phyloP scores from a whole-genome alignment of 2,888 invertebrate species.

The Nezara viridula region DNA sequence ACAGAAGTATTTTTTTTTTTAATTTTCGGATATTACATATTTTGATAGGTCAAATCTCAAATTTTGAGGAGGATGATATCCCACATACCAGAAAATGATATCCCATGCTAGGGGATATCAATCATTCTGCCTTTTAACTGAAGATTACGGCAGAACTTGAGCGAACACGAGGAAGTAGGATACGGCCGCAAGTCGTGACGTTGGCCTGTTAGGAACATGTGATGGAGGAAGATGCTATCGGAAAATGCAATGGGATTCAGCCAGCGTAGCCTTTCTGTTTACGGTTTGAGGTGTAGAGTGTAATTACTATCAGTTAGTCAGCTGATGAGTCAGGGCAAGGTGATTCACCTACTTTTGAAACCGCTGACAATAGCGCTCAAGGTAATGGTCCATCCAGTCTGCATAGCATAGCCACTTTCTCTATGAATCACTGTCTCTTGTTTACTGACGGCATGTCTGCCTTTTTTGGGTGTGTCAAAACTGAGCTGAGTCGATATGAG shows the following conservation, averaged over 20 bases:
- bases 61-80: no score
- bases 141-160: neutral
- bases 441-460: neutral
- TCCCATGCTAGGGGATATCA: neutral
- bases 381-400: constrained; percentile 7
- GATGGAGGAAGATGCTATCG: neutral
- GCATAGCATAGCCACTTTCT: constrained; percentile 7
- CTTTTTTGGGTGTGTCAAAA: neutral
- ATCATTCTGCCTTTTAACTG: neutral
- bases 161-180: neutral
- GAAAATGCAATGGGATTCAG: neutral
- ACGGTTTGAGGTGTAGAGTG: constrained; percentile 4
- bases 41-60: no score
- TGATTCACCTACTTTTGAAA: constrained; percentile 45
- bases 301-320: constrained; percentile 33
- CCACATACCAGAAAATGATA: no score
- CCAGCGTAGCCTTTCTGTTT: neutral
- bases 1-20: no score
- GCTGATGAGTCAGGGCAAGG: neutral
- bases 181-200: neutral
- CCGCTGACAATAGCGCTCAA: constrained; percentile 34
- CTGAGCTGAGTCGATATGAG: neutral
- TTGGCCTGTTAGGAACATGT: neutral
- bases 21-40: no score
- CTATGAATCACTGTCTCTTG: constrained; percentile 9